Percentiles rank a stretch among this genome's conserved stretches.
These are phyloP conservation scores for Blera fallax DNA, from an alignment of 2,888 invertebrate species.

Conservation along the genomic window DNA sequence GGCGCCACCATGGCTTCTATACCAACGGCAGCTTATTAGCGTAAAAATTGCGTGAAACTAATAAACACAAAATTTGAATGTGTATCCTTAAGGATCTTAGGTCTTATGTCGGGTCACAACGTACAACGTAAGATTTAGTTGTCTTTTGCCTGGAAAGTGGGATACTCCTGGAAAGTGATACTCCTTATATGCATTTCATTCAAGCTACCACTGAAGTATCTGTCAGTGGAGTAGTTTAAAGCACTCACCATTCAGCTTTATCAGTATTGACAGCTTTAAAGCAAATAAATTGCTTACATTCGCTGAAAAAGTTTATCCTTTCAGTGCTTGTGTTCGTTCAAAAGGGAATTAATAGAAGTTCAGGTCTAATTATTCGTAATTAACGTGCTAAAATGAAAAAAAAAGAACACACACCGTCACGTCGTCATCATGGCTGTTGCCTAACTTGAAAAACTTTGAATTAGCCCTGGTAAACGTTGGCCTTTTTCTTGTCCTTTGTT, in stretches of 20 bases:
- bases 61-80: no score
- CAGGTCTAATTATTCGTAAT: constrained; percentile 32
- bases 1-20: not conserved
- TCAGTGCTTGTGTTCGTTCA: not conserved
- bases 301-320: not conserved
- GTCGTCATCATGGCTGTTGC: not conserved
- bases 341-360: not conserved
- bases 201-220: no score
- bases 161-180: no score
- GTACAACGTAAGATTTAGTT: no score
- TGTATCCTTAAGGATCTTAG: not conserved
- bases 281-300: no score
- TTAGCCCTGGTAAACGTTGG: not conserved
- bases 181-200: no score
- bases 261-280: no score
- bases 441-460: not conserved
- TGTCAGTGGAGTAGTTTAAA: no score
- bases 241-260: no score
- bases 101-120: not conserved
- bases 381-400: not conserved
- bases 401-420: not conserved
- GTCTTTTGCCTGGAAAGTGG: no score
- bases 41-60: no score
- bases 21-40: no score
- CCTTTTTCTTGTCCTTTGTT: constrained; percentile 22